These are phyloP conservation scores for Conchocele bisecta DNA, from an alignment of 2,888 invertebrate genomes.

Conservation along the genomic window DNA sequence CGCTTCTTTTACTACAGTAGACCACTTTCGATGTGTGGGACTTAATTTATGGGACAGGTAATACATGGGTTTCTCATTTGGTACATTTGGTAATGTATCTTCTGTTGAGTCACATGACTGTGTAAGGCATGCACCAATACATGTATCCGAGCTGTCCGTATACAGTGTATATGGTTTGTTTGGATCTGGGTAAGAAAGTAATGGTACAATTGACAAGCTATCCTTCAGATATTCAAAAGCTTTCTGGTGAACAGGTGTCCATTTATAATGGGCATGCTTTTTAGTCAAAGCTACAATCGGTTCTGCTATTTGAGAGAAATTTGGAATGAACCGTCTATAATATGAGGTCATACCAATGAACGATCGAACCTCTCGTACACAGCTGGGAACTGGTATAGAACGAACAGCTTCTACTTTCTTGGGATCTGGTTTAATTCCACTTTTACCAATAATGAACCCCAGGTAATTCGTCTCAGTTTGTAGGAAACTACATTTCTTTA, in stretches of 20 bases:
- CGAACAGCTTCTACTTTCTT: slow-evolving; percentile 27
- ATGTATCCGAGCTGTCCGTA: slow-evolving; percentile 14
- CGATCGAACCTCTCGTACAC: slow-evolving; percentile 10
- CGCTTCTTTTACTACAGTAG: slow-evolving; percentile 1
- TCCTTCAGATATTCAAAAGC: slow-evolving; percentile 19
- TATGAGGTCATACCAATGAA: slow-evolving; percentile 19
- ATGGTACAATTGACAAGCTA: slow-evolving; percentile 6
- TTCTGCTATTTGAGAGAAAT: slow-evolving; percentile 37
- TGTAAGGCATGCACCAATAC: slow-evolving; percentile 14
- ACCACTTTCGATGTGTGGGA: neutral
- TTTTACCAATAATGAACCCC: slow-evolving; percentile 25
- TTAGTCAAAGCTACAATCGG: slow-evolving; percentile 23
- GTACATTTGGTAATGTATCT: neutral
- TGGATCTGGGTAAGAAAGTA: slow-evolving; percentile 9
- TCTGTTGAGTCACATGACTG: neutral
- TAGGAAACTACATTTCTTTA: slow-evolving; percentile 37
- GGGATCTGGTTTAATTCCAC: slow-evolving; percentile 35
- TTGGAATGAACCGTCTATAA: slow-evolving; percentile 37
- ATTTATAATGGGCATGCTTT: slow-evolving; percentile 15
- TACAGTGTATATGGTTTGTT: slow-evolving; percentile 6
- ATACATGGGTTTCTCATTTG: slow-evolving; percentile 12
- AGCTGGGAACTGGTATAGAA: slow-evolving; percentile 24
- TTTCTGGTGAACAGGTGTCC: slow-evolving; percentile 1
- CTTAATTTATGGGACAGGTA: slow-evolving; percentile 2
- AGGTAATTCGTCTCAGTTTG: slow-evolving; percentile 38